Evolutionary conservation across 2,113 vertebrate genomes (phyloP).

Genomic region (Copsychus sechellarum): DNA sequence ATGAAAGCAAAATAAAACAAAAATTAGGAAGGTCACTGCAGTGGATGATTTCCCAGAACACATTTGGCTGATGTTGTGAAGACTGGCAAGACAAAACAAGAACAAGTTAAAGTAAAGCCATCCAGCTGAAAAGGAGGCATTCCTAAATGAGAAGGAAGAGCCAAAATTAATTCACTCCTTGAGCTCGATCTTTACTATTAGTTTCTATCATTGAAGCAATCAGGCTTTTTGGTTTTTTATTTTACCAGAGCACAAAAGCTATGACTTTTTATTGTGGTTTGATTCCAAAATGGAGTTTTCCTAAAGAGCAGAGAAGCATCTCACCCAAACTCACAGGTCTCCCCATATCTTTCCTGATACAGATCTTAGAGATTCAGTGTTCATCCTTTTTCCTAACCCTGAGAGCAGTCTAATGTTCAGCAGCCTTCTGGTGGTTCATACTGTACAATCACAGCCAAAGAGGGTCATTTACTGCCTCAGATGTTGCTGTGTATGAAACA

Average conservation of each 20-base stretch:
- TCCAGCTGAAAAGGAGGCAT: background rate
- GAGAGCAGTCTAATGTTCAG: background rate
- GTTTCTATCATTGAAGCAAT: background rate
- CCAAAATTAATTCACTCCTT: background rate
- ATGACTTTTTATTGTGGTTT: background rate
- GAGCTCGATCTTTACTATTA: background rate
- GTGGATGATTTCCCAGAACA: background rate
- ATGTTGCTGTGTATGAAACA: background rate
- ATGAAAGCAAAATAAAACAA: background rate
- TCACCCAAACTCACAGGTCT: background rate
- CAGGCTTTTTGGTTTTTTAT: background rate
- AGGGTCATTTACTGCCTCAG: background rate
- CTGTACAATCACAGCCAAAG: background rate
- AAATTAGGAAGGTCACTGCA: background rate
- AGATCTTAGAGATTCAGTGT: background rate
- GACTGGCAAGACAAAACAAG: background rate
- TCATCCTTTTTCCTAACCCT: background rate
- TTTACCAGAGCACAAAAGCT: background rate
- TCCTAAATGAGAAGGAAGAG: background rate
- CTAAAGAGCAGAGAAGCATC: background rate
- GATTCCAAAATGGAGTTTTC: background rate
- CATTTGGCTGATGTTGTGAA: background rate
- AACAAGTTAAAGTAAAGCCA: background rate
- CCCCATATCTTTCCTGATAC: background rate
- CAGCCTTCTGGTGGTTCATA: background rate